Evolutionary conservation across 2,797 vertebrate species (phyloP), one percentile per base, ranked within the genome.

Genomic region (Semaprochilodus insignis): DNA sequence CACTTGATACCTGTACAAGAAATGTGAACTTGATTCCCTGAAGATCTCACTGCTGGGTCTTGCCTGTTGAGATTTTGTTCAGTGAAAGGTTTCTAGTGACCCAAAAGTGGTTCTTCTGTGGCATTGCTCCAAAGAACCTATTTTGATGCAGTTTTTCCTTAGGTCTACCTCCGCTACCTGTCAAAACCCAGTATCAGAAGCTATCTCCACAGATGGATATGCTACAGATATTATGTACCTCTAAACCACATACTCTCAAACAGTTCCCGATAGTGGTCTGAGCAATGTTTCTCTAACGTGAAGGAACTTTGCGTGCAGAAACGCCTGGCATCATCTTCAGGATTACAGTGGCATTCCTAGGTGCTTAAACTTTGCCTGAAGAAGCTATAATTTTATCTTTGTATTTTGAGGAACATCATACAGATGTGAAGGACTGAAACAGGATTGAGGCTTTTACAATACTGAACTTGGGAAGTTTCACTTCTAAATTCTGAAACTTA

Each of bases 371-470:
- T 81, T 65, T 14, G 52, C 67, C 60, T 65, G 25, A 51, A 67
- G 51, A 81, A 65, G 11, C 19, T 78, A 31, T 63, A 36, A 40
- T 72, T 82, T 81, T 81, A 65, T 69, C 19, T 78, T 72, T 27
- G 8, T 80, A 44, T 66, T 74, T 74, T 23, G 23, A 23, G 78
- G 31, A 69, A 83, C 44, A 4, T 78, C 23, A 81, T 85, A 17
- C 74, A 85, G 83, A 85, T 40, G 19, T 19, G 59, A 27, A 36
- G 60, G 21, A 66, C 25, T 76, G 72, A 48, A 63, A 40, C 25
- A 78, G n/a, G 40, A 13, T 34, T 31, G 44, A 62, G 77, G 65
- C 52, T 14, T 10, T 40, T 66, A 16, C 4, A 19, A 25, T n/a
- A 8, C 23, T 5, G n/a, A 25, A 34, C 17, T 34, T 19, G 16